Base-by-base conservation (phyloP, 2,888 invertebrate species). In the Pelosia muscerda region DNA sequence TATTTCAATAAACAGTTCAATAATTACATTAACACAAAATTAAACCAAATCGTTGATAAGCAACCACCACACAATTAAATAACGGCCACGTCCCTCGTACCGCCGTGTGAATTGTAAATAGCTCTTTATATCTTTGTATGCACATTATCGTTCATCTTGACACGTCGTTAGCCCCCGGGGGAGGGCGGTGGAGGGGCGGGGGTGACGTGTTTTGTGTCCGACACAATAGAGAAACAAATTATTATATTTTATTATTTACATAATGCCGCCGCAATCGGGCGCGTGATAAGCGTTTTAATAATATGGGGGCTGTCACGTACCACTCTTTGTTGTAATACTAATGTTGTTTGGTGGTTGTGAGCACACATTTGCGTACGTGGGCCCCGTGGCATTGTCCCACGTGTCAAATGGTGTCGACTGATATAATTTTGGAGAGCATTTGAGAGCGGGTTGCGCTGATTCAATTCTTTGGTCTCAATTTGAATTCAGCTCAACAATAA, bases 161-260 rank as follows among this genome's bases (percentile, higher is more conserved):
- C 78, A 63, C 57, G 73, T 74, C 60, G 83, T 76, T 76, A 81
- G 74, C 19, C 26, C 19, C 11, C 26, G n/a, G 42, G 63, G 60
- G 53, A 60, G 68, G 63, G 55, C 15, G 23, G 62, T 68, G 56
- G 57, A 67, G 34, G 49, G 61, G 53, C 66, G 54, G 70, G 55
- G 64, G 67, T 79, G 81, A 73, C 85, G 80, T 70, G 81, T 78
- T 78, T 80, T 78, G 78, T 81, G 65, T 71, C 34, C 66, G 68
- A 74, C 74, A 84, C 84, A 83, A 83, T 80, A 63, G 69, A 69
- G 73, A 78, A 81, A 76, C 73, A 80, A 78, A 88, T 86, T 84
- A 88, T 86, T 84, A 81, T 84, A 85, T 86, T 87, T 84, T 76
- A 74, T 83, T 80, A 86, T 88, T 88, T 86, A 88, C 84, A 84